Base-by-base conservation (phyloP, 2,888 invertebrate genomes). In the Nomada hirtipes region DNA sequence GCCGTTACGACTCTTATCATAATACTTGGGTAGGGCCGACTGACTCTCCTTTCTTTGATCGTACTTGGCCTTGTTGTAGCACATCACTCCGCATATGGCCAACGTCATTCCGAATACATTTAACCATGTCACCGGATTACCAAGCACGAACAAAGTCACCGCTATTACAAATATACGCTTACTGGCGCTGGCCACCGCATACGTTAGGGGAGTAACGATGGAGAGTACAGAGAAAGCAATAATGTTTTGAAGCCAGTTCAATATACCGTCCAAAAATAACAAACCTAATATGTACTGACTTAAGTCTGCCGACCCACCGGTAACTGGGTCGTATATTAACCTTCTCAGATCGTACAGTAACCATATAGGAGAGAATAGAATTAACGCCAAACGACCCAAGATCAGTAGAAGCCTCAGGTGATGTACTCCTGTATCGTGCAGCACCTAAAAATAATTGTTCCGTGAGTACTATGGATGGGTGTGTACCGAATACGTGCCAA, bases 231-330 rank as follows among this genome's bases (percentile, higher is more conserved):
- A 98, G 94, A 99, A 99, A 0, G 99, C 99, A 71, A 98, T 96
- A 90, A 98, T 97, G 92, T 99, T 99, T 94, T 99, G 99, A 88
- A 98, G 94, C 97, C 98, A 99, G 92, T 98, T 98, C 86, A 98
- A 95, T 73, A 97, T 95, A 20, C 98, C 99, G 94, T 98, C 98
- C 23, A 96, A 92, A 81, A 97, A 94, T 52, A 98, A 94, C 75
- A 97, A 94, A 4, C 95, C 95, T 73, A 96, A 90, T 53, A 96
- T 95, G 72, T 95, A 94, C 87, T 95, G 95, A 88, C 90, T 92
- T n/a, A 90, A 79, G 15, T 91, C 89, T 9, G 87, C 84, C 0
- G 87, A 68, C 3, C 87, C 76, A 2, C 70, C 68, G 13, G 84
- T 86, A 75, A 95, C 94, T 44, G 96, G 94, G 93, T 97, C 96